Percentiles rank a stretch among this genome's conserved stretches.
These are phyloP conservation scores for Heteromyza rotundicornis DNA, from an alignment of 2,888 invertebrate genomes.

Conservation along the genomic window DNA sequence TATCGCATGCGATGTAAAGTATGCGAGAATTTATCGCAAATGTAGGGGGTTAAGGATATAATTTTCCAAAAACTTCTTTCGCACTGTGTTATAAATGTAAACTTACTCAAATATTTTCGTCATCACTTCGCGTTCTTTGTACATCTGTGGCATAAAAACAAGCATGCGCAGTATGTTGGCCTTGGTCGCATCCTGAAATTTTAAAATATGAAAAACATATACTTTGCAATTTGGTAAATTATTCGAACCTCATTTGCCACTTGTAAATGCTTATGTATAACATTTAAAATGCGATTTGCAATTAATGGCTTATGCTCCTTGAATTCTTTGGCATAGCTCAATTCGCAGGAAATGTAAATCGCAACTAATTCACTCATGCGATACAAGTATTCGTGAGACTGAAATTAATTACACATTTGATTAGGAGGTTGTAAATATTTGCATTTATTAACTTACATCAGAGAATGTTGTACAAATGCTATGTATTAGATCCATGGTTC, in stretches of 20 bases:
- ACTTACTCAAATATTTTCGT: slow-evolving; percentile 42
- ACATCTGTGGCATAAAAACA: slow-evolving; percentile 43
- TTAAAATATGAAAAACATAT: background rate
- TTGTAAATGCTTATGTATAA: slow-evolving; percentile 38
- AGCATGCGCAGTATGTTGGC: slow-evolving; percentile 36
- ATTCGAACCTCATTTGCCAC: slow-evolving; percentile 25
- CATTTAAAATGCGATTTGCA: slow-evolving; percentile 40
- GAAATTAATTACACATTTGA: slow-evolving; percentile 8
- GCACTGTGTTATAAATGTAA: too few relatives aligned
- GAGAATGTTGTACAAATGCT: slow-evolving; percentile 28
- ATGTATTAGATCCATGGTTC: slow-evolving; percentile 38
- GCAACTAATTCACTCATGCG: slow-evolving; percentile 45
- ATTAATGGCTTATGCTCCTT: slow-evolving; percentile 37
- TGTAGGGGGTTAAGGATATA: too few relatives aligned
- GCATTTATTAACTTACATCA: slow-evolving; percentile 6
- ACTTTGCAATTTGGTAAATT: background rate
- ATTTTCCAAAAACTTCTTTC: too few relatives aligned
- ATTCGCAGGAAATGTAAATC: slow-evolving; percentile 45
- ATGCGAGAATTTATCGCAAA: too few relatives aligned
- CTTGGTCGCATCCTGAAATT: background rate
- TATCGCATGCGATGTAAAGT: too few relatives aligned
- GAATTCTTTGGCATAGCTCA: slow-evolving; percentile 38
- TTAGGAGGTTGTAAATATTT: background rate
- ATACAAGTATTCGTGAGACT: slow-evolving; percentile 28
- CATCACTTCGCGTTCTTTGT: slow-evolving; percentile 41